Percentiles rank a stretch among this genome's conserved stretches.
Evolutionary conservation across 2,888 invertebrate genomes (phyloP).

Genomic region (Doris montereyensis): DNA sequence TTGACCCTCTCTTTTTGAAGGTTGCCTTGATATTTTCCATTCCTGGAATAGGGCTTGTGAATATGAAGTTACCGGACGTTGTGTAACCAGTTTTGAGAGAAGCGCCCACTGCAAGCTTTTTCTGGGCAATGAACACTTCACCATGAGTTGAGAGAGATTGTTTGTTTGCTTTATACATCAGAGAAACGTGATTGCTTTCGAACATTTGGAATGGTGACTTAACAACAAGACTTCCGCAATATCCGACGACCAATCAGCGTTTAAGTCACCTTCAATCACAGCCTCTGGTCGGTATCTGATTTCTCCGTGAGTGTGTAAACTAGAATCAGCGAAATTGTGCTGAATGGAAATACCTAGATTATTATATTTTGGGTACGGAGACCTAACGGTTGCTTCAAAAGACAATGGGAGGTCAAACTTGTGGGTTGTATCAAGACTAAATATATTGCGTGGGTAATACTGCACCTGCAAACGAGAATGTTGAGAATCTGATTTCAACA

Average conservation of each 20-base stretch:
- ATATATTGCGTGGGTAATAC: slow-evolving; percentile 41
- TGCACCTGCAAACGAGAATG: slow-evolving; percentile 38
- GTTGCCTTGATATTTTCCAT: slow-evolving; percentile 33
- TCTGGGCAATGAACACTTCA: slow-evolving; percentile 40
- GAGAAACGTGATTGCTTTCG: slow-evolving; percentile 42
- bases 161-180: slow-evolving; percentile 52
- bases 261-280: slow-evolving; percentile 5
- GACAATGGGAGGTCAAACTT: slow-evolving; percentile 38
- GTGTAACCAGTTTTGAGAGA: slow-evolving; percentile 37
- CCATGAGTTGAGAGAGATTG: slow-evolving; percentile 55
- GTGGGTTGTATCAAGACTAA: slow-evolving; percentile 39
- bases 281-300: slow-evolving; percentile 25
- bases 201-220: slow-evolving; percentile 45
- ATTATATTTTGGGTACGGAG: slow-evolving; percentile 51
- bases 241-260: slow-evolving; percentile 30
- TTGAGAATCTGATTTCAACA: slow-evolving; percentile 29
- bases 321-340: slow-evolving; percentile 32
- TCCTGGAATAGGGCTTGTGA: slow-evolving; percentile 34
- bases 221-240: slow-evolving; percentile 47
- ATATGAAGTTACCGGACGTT: slow-evolving; percentile 36
- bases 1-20: slow-evolving; percentile 29
- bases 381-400: slow-evolving; percentile 46
- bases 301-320: slow-evolving; percentile 38
- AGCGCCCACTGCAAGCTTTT: slow-evolving; percentile 39
- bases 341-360: slow-evolving; percentile 44